These are phyloP conservation scores for Amphipyra tragopoginis DNA, from an alignment of 2,888 invertebrate species.

Conservation along the genomic window DNA sequence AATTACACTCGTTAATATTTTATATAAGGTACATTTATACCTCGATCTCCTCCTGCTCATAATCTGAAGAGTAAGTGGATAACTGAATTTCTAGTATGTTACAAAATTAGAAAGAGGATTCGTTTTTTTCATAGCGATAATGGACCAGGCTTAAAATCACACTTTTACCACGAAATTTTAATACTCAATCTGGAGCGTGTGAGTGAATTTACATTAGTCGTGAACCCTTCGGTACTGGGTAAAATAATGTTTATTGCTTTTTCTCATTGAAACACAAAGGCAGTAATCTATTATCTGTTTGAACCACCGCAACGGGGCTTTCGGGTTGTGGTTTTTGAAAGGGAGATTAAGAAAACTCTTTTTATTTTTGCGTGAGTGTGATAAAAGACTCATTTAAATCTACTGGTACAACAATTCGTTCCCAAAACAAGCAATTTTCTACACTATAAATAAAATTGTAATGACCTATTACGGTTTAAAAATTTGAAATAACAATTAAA, in stretches of 20 bases:
- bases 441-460: slow-evolving; percentile 10
- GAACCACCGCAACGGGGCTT: slow-evolving; percentile 18
- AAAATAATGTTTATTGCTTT: slow-evolving; percentile 45
- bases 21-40: slow-evolving; percentile 5
- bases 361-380: slow-evolving; percentile 9
- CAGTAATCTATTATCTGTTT: slow-evolving; percentile 38
- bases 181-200: slow-evolving; percentile 19
- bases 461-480: slow-evolving; percentile 13
- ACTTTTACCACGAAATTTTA: slow-evolving; percentile 7
- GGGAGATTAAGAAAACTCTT: slow-evolving; percentile 24
- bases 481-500: slow-evolving; percentile 15
- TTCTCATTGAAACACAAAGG: slow-evolving; percentile 28
- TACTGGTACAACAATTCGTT: slow-evolving; percentile 6
- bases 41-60: background rate
- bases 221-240: slow-evolving; percentile 30
- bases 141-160: background rate
- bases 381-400: slow-evolving; percentile 34
- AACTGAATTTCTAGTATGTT: background rate
- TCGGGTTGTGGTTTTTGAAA: slow-evolving; percentile 19
- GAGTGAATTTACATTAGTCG: slow-evolving; percentile 32
- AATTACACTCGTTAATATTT: slow-evolving; percentile 25
- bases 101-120: slow-evolving; percentile 1
- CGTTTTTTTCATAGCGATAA: slow-evolving; percentile 1
- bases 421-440: slow-evolving; percentile 1
- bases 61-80: background rate